These are phyloP conservation scores for Montipora efflorescens DNA, from an alignment of 64 coral and sea anemone species.

Conservation along the genomic window DNA sequence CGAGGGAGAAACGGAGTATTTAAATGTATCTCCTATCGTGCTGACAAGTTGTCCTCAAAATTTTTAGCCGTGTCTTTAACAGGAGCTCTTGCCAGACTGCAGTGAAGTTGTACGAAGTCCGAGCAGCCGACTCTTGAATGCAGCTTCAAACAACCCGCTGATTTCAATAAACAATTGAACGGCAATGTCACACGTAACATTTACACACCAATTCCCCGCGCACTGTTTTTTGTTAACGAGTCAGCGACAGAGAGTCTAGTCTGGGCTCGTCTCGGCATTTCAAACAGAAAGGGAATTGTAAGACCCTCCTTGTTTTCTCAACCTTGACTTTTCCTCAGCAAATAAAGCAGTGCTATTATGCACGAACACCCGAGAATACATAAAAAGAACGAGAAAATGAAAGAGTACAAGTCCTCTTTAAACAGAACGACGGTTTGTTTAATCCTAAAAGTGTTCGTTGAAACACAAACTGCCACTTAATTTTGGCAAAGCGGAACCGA, in stretches of 20 bases:
- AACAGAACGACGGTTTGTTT: neutral
- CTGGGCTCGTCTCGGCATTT: conserved; percentile 27
- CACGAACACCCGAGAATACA: neutral
- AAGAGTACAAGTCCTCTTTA: neutral
- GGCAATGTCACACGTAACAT: conserved; percentile 1
- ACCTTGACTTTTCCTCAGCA: conserved; percentile 12
- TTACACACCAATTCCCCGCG: neutral
- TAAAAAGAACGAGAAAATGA: neutral
- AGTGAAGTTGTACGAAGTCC: neutral
- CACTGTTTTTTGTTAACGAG: neutral
- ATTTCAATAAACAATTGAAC: conserved; percentile 26
- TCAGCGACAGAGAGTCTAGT: conserved; percentile 24
- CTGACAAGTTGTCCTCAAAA: neutral
- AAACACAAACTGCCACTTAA: neutral
- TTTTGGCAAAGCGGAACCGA: conserved; percentile 2
- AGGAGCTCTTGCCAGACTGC: neutral
- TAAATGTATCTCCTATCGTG: neutral
- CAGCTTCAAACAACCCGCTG: neutral
- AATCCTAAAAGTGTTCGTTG: neutral
- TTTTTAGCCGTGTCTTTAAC: neutral
- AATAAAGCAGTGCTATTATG: neutral
- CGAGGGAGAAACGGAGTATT: neutral
- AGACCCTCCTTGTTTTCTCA: neutral
- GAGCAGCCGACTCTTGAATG: neutral
- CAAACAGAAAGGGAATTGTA: conserved; percentile 24